Evolutionary conservation across 2,113 vertebrate species (phyloP), one percentile per base, ranked within the genome.

Genomic region (Podilymbus podiceps): DNA sequence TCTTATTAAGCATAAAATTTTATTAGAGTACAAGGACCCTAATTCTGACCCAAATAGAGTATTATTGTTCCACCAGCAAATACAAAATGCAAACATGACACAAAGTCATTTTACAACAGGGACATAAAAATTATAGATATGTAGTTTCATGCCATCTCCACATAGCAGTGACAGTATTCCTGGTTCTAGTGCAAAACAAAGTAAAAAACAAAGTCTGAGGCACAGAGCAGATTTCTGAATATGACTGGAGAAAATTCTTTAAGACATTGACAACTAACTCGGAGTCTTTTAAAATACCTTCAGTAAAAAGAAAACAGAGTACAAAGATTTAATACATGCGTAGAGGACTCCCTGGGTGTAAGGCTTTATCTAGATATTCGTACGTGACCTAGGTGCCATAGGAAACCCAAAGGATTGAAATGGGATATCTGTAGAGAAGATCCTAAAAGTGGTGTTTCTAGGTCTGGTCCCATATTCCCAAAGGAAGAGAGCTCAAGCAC

Each of bases 1-100:
- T 85, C 87, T 88, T 86, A 91, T 85, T 62, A 90, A 59, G 31
- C 72, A 58, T 50, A 79, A 92, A 85, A 88, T 84, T 90, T 94
- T 79, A 63, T 80, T 30, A 25, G 0, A 63, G 75, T 23, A 35
- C n/a, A 27, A 76, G 40, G 91, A 52, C 63, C 62, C 52, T 59
- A 55, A n/a, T 76, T 83, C 71, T 80, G 78, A 93, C 85, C 88
- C 87, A 87, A 77, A 80, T 27, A 18, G 55, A 85, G 50, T 49
- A 58, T 91, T 88, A 14, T 67, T 93, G 62, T 74, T 91, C 63
- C 63, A 72, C 52, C 79, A 91, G 60, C 46, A 83, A 71, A 91
- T 69, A 73, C 38, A 35, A 85, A 95, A 91, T 11, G 85, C 74
- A 88, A 79, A 69, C 74, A 30, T 47, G 73, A 88, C 91, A 92